Conservation (phyloP, 2,888 invertebrate genomes). For the Mythimna vitellina region DNA sequence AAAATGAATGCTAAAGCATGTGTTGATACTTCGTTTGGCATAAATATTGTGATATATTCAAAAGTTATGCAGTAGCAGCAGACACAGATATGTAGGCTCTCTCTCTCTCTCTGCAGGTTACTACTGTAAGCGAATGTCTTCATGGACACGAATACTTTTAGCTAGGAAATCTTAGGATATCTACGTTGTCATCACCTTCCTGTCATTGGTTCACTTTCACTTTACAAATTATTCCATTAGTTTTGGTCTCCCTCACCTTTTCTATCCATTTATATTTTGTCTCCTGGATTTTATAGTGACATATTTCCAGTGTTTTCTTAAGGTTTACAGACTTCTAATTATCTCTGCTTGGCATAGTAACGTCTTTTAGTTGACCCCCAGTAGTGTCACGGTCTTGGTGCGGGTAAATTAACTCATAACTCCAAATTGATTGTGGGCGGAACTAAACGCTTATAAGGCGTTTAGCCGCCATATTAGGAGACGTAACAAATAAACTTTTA, state of each 20-base stretch:
- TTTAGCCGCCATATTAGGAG: slow-evolving; percentile 53
- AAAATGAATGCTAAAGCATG: slow-evolving; percentile 9
- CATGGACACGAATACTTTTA: neutral
- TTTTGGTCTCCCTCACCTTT: too few relatives aligned
- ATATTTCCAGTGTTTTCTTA: neutral
- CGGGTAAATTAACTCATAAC: slow-evolving; percentile 59
- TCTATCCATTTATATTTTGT: neutral
- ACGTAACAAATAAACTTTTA: slow-evolving; percentile 45
- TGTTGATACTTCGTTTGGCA: neutral
- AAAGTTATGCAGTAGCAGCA: neutral
- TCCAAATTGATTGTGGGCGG: slow-evolving; percentile 52
- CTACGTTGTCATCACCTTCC: too few relatives aligned
- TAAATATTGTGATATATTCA: slow-evolving; percentile 17
- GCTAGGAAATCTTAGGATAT: neutral
- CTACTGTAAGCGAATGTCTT: neutral
- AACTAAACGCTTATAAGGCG: slow-evolving; percentile 50
- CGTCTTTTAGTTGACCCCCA: slow-evolving; percentile 36
- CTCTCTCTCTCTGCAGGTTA: too few relatives aligned
- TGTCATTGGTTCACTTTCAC: too few relatives aligned
- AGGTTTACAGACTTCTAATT: neutral
- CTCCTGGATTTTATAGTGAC: neutral
- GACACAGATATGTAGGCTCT: too few relatives aligned
- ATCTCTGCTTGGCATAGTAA: slow-evolving; percentile 24
- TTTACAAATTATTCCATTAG: too few relatives aligned
- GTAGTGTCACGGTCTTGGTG: slow-evolving; percentile 43